Conservation (phyloP, 1,140 invertebrate genomes). For the Bombus soroeensis region DNA sequence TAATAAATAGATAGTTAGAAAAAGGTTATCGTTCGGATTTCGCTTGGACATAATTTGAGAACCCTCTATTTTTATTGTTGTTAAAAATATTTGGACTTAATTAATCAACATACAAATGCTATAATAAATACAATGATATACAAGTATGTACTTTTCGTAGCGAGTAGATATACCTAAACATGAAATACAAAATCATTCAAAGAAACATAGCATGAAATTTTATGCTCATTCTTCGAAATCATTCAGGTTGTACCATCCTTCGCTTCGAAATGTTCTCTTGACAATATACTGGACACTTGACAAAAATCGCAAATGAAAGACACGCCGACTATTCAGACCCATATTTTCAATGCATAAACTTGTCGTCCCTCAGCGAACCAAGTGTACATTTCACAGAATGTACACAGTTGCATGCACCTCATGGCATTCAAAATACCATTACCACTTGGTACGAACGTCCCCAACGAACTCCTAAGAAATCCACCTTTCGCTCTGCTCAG, state of each 20-base stretch:
- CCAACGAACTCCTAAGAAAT: conserved; percentile 60
- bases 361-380: conserved; percentile 38
- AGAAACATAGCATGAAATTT: background rate
- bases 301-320: background rate
- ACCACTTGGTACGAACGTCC: conserved; percentile 36
- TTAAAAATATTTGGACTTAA: too few species aligned
- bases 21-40: too few species aligned
- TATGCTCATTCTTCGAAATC: background rate
- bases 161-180: background rate
- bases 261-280: background rate
- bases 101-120: too few species aligned
- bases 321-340: background rate
- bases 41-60: too few species aligned
- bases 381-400: conserved; percentile 5
- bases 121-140: too few species aligned
- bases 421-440: conserved; percentile 59
- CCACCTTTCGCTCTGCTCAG: conserved; percentile 63
- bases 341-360: conserved; percentile 36
- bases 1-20: too few species aligned
- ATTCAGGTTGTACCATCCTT: background rate
- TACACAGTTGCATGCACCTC: conserved; percentile 19
- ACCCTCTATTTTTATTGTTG: too few species aligned
- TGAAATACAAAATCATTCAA: background rate
- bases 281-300: background rate
- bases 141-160: too few species aligned